Conservation (phyloP, 92 coral and sea anemone species). For the Galaxea fascicularis region DNA sequence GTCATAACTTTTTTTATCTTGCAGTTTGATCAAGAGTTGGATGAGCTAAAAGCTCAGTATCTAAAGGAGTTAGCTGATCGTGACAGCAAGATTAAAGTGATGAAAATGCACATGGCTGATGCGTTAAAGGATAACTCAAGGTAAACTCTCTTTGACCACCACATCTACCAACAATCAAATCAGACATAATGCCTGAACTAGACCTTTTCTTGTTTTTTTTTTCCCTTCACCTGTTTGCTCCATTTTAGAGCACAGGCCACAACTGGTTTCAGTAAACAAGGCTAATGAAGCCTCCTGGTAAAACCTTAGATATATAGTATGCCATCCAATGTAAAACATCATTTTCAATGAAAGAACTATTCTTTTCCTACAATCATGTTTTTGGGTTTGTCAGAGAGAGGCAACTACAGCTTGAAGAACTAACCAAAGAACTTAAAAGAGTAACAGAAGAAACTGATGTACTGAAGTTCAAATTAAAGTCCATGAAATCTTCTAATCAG, state of each 20-base stretch:
- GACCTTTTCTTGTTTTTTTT: no score
- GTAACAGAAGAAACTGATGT: constrained; percentile 94
- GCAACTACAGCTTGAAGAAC: constrained; percentile 93
- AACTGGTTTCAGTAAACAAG: no score
- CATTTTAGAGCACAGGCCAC: no score
- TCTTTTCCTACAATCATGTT: neutral
- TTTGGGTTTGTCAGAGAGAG: constrained; percentile 75
- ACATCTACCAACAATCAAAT: no score
- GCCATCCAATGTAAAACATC: no score
- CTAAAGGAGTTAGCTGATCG: constrained; percentile 73
- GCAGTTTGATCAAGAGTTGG: constrained; percentile 60
- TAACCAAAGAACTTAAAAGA: constrained; percentile 86
- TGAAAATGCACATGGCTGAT: constrained; percentile 91
- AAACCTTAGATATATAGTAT: no score
- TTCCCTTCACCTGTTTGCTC: no score
- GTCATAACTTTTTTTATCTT: neutral
- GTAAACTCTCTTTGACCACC: constrained; percentile 37
- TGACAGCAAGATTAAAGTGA: constrained; percentile 77
- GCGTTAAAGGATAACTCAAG: constrained; percentile 92
- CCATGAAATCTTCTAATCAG: constrained; percentile 78
- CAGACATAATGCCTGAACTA: no score
- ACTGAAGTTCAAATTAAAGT: constrained; percentile 74
- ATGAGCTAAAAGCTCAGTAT: constrained; percentile 59
- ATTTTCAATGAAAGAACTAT: no score
- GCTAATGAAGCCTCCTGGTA: no score